Conservation (phyloP, 2,797 vertebrate genomes). For the Xyrichtys novacula region DNA sequence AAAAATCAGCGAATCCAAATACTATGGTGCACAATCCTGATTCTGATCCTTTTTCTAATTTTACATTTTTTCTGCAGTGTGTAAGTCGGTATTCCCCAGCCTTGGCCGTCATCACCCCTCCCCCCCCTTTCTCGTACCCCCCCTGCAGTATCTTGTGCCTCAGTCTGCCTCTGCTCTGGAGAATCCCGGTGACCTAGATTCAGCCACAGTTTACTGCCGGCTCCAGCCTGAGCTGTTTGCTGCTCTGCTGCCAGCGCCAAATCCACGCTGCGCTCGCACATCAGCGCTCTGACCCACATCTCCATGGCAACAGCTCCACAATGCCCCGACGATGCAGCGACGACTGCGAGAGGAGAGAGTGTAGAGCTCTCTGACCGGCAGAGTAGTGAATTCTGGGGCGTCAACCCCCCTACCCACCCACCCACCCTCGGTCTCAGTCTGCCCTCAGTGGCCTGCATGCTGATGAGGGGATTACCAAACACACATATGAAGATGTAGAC, state of each 20-base stretch:
- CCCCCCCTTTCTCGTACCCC: neutral
- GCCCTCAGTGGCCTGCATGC: conserved; percentile 40
- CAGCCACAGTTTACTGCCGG: conserved; percentile 82
- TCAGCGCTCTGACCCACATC: conserved; percentile 89
- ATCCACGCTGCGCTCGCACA: conserved; percentile 83
- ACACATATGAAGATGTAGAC: conserved; percentile 21
- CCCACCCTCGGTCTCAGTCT: conserved; percentile 18
- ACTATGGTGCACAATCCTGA: neutral
- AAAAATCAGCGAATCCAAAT: conserved; percentile 3
- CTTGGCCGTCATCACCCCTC: neutral
- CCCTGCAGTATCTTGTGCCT: conserved; percentile 44
- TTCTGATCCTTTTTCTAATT: neutral
- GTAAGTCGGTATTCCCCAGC: conserved; percentile 28
- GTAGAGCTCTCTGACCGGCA: conserved; percentile 47
- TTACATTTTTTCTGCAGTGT: neutral
- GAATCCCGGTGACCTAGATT: conserved; percentile 92
- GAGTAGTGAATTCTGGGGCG: conserved; percentile 39
- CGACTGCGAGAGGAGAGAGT: conserved; percentile 14
- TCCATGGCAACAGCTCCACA: conserved; percentile 87
- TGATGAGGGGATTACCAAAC: conserved; percentile 49
- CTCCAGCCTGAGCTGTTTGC: conserved; percentile 74
- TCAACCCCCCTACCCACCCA: conserved; percentile 8
- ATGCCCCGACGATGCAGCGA: conserved; percentile 56
- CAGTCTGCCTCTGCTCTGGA: conserved; percentile 84
- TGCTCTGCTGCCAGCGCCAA: conserved; percentile 73